Evolutionary conservation across 1,140 invertebrate species (phyloP).

Genomic region (Drosophila sulfurigaster): DNA sequence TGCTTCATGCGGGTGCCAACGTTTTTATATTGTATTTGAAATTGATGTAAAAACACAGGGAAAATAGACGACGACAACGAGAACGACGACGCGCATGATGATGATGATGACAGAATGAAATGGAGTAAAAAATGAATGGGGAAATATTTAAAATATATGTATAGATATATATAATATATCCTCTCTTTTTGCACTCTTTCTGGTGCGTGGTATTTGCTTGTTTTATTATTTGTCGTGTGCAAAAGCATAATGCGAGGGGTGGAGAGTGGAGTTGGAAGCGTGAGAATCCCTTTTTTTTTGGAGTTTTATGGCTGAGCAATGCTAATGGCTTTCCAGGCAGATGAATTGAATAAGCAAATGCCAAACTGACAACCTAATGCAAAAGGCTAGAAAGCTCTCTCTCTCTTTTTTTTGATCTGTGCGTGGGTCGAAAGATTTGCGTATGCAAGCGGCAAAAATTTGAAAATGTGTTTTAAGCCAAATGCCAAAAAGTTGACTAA

Average conservation of each 20-base stretch:
- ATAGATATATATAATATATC: neutral
- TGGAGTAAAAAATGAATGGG: slow-evolving; percentile 43
- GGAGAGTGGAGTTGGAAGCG: neutral
- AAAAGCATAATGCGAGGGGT: too few relatives aligned
- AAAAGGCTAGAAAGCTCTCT: slow-evolving; percentile 21
- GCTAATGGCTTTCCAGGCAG: slow-evolving; percentile 55
- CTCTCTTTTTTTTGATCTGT: neutral
- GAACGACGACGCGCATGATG: slow-evolving; percentile 11
- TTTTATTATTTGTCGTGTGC: slow-evolving; percentile 40
- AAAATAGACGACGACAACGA: slow-evolving; percentile 30
- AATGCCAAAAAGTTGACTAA: slow-evolving; percentile 67
- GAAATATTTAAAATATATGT: slow-evolving; percentile 72
- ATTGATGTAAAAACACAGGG: slow-evolving; percentile 30
- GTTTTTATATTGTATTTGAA: slow-evolving; percentile 39
- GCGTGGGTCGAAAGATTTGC: slow-evolving; percentile 8
- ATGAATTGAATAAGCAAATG: slow-evolving; percentile 63
- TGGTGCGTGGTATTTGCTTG: slow-evolving; percentile 27
- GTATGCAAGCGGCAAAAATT: slow-evolving; percentile 58
- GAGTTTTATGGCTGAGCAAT: slow-evolving; percentile 57
- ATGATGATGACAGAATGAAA: slow-evolving; percentile 51
- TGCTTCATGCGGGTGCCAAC: slow-evolving; percentile 16
- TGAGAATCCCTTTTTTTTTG: slow-evolving; percentile 33
- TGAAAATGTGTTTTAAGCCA: slow-evolving; percentile 57
- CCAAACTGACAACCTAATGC: slow-evolving; percentile 47
- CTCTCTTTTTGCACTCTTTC: slow-evolving; percentile 16